A percentile compares a stretch with the other conserved stretches of the same genome.
Evolutionary conservation across 2,888 invertebrate species (phyloP).

Genomic region (Parnassius orleans): DNA sequence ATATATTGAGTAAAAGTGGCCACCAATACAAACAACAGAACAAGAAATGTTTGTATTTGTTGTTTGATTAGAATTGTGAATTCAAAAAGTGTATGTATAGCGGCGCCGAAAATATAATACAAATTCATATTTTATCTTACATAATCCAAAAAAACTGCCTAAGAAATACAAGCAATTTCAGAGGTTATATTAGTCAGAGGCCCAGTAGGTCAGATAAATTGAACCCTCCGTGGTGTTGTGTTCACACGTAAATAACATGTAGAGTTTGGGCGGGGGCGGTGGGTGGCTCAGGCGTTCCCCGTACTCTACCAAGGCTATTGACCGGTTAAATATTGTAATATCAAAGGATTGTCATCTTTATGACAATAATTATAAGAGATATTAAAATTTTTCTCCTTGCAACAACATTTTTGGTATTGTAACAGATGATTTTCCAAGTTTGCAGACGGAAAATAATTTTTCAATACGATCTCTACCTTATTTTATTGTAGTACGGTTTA

Average conservation of each 20-base stretch:
- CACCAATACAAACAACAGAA: no score
- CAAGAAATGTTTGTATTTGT: no score
- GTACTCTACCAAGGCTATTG: conserved; percentile 26
- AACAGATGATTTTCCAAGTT: conserved; percentile 56
- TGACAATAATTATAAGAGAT: conserved; percentile 33
- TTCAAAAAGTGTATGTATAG: no score
- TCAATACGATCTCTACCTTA: conserved; percentile 49
- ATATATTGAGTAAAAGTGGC: no score
- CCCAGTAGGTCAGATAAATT: conserved; percentile 81
- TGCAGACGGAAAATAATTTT: conserved; percentile 50
- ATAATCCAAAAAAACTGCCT: conserved; percentile 39
- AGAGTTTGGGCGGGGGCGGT: conserved; percentile 66
- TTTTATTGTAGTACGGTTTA: conserved; percentile 41
- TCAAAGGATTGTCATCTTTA: conserved; percentile 39
- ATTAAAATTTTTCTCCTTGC: not conserved
- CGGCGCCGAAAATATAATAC: no score
- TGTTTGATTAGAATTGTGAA: no score
- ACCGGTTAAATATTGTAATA: conserved; percentile 22
- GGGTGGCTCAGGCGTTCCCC: conserved; percentile 44
- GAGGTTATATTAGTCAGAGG: conserved; percentile 75
- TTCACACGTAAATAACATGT: conserved; percentile 81
- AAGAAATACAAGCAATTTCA: conserved; percentile 61
- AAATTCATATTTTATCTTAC: no score
- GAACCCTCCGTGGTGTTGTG: conserved; percentile 76
- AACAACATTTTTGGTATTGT: conserved; percentile 33